Base-by-base conservation (phyloP, 2,888 invertebrate species). In the Lochmaea capreae region DNA sequence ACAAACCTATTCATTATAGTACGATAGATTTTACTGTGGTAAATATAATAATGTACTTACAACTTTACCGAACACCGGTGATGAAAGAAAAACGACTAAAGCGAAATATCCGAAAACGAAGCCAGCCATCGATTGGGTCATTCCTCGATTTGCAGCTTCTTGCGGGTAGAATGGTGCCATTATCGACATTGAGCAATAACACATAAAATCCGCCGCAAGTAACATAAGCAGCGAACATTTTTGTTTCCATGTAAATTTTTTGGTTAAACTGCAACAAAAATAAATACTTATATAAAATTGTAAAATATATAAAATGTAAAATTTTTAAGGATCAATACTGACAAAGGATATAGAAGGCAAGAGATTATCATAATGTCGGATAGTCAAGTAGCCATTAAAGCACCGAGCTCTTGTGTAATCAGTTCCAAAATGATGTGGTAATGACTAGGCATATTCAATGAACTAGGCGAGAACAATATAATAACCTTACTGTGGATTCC, bases 101-200 rank as follows among this genome's bases (percentile, higher is more conserved):
- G 94, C 94, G 84, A 93, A 94, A 81, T 92, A 91, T 82, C 93
- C 93, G 86, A 94, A 94, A 10, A 95, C 92, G 78, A 94, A 88
- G 1, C 94, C 94, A 59, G 92, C 91, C 82, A 91, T 89, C 1
- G 93, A 90, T 79, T 91, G 90, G 0, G 91, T 89, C 82, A 93
- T 90, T n/a, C 93, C 94, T 85, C 93, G 94, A 39, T 85, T 85
- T 2, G 89, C 87, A n/a, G 93, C 94, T 89, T 93, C 93, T 76
- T 90, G 87, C 0, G 94, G 93, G 85, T 93, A 94, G 87, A 94
- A 94, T 0, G 94, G 94, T 5, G 94, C 93, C 90, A 94, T 91
- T 73, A 94, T 91, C 65, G 93, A 93, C 92, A 93, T 93, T 16
- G 92, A 92, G 79, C 93, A 92, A 86, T 92, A 93, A 82, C 92